Evolutionary conservation across 1,140 invertebrate species (phyloP).

Genomic region (Nephila pilipes): DNA sequence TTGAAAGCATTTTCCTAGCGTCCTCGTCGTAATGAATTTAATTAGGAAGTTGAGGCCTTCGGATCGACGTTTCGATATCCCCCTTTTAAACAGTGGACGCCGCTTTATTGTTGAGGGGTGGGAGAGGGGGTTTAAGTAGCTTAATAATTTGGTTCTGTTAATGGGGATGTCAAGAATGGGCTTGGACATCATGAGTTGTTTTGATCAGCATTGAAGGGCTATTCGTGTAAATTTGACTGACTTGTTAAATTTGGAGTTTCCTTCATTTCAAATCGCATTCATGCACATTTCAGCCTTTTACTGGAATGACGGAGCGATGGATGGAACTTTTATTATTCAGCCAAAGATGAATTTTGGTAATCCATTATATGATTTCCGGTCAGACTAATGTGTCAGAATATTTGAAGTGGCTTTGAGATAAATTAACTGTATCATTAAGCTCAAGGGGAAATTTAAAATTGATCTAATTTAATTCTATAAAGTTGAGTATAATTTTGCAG

Average conservation of each 20-base stretch:
- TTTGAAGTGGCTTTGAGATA: too few species aligned
- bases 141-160: conserved; percentile 51
- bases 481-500: too few species aligned
- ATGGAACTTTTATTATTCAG: not conserved
- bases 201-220: not conserved
- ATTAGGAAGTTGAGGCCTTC: conserved; percentile 26
- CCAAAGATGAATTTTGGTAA: too few species aligned
- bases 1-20: conserved; percentile 45
- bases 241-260: conserved; percentile 6
- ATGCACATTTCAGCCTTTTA: not conserved
- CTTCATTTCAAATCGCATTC: conserved; percentile 9
- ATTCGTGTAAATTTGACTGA: not conserved
- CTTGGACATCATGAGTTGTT: not conserved
- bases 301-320: not conserved
- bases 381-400: too few species aligned
- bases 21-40: conserved; percentile 45
- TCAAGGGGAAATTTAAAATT: too few species aligned
- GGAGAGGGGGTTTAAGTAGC: not conserved
- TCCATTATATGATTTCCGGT: too few species aligned
- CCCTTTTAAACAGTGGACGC: not conserved
- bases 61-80: not conserved
- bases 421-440: too few species aligned
- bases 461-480: too few species aligned
- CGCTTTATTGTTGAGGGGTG: too few species aligned
- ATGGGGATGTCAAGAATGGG: conserved; percentile 20